Base-by-base conservation (phyloP, 2,797 vertebrate species). In the Spinus pinus region DNA sequence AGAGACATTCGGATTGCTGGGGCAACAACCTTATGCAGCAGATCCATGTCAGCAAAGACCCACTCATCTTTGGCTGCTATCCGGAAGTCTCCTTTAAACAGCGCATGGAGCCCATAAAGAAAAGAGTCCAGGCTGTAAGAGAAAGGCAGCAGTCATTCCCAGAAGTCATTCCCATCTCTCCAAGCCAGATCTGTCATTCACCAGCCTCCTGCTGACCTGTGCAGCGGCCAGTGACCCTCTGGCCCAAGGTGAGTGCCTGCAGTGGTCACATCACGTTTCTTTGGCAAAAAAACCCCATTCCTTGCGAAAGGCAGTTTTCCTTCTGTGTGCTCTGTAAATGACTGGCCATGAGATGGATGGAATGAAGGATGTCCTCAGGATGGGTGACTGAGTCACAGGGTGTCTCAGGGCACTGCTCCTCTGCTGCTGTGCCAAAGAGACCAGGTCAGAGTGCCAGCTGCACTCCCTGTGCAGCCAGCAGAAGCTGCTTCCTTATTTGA, bases 41-140 rank as follows among this genome's bases (percentile, higher is more conserved):
- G 98, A 93, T 99, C 99, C 98, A 99, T 98, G 91, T 99, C 99
- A 14, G 98, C 98, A 75, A 99, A 99, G 33, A 99, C 99, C 99
- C 99, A 99, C 97, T 99, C 99, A 10, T 99, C 99, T 89, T 98
- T 99, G 1, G 98, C 97, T 21, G 99, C 98, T 61, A 99, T 98
- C 92, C 99, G 98, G 95, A 99, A 99, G 96, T 99, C 99, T 39
- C 99, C 99, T 98, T 99, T 99, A 95, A 99, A 99, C 91, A 99
- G 97, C 1, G 99, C 98, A 15, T 99, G 99, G 65, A 99, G 99
- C n/a, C 99, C 99, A 2, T 99, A 98, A 24, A 99, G 98, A 86
- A 99, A 99, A 2, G 99, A 99, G 89, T 99, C 99, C 98, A 99
- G 97, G 96, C 99, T 99, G 98, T 46, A 93, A 95, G 73, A 95